Evolutionary conservation across 2,113 vertebrate species (phyloP).

Genomic region (Melospiza georgiana): DNA sequence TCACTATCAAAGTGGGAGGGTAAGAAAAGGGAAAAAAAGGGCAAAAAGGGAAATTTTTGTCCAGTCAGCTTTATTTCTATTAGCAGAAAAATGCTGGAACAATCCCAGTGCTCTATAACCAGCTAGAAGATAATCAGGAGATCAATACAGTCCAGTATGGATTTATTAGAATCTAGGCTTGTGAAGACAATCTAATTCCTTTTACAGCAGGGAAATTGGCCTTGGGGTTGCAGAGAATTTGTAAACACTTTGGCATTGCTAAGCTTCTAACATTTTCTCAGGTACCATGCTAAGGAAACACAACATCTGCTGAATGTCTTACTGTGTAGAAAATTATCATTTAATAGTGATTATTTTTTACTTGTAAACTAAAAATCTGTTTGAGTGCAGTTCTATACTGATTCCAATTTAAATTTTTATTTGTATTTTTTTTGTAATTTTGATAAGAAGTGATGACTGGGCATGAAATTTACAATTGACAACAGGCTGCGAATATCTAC

Average conservation of each 20-base stretch:
- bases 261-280: background rate
- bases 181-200: background rate
- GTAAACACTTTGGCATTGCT: background rate
- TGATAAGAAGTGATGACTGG: background rate
- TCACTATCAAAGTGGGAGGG: background rate
- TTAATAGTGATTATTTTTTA: background rate
- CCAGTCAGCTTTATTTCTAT: background rate
- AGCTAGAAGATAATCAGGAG: background rate
- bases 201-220: background rate
- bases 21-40: background rate
- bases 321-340: background rate
- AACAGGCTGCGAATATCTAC: background rate
- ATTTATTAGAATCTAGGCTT: background rate
- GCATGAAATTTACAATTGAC: background rate
- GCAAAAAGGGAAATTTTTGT: background rate
- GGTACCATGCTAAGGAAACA: background rate
- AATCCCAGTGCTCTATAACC: background rate
- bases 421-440: background rate
- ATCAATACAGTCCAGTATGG: background rate
- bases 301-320: background rate
- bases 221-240: background rate
- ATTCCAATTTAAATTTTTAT: background rate
- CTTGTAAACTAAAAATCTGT: background rate
- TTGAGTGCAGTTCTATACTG: background rate
- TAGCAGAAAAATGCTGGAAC: background rate